Conservation (phyloP, 1,140 invertebrate species). For the Plodia interpunctella region DNA sequence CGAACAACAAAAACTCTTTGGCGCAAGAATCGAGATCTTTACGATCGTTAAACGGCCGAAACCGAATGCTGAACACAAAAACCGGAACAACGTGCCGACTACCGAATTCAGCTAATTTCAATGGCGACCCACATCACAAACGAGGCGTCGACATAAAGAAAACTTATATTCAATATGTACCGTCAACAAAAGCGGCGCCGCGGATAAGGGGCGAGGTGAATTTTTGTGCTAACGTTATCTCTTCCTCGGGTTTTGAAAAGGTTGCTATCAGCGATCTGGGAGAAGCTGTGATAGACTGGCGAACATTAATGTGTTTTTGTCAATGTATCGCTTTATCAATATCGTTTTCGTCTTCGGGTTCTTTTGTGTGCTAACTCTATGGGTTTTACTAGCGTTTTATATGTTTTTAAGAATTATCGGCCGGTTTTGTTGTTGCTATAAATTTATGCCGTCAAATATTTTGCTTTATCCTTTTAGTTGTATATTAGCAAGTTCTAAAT, state of each 20-base stretch:
- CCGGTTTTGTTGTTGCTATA: too few species aligned
- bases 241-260: conserved; percentile 10
- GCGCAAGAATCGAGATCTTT: too few species aligned
- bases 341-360: neutral
- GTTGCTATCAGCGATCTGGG: conserved; percentile 6
- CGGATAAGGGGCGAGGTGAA: conserved; percentile 11
- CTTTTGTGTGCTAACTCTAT: neutral
- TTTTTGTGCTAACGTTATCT: conserved; percentile 10
- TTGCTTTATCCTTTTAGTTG: too few species aligned
- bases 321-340: conserved; percentile 7
- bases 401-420: neutral
- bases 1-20: too few species aligned
- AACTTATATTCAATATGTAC: conserved; percentile 6
- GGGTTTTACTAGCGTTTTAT: neutral
- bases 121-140: too few species aligned
- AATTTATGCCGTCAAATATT: too few species aligned
- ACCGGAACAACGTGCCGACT: too few species aligned
- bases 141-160: too few species aligned
- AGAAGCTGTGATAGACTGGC: conserved; percentile 1
- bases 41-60: too few species aligned
- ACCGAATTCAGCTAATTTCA: too few species aligned
- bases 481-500: too few species aligned
- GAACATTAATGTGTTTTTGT: conserved; percentile 7
- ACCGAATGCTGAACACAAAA: too few species aligned
- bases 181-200: conserved; percentile 8